Evolutionary conservation across 2,888 invertebrate species (phyloP).

Genomic region (Auanema sp.): DNA sequence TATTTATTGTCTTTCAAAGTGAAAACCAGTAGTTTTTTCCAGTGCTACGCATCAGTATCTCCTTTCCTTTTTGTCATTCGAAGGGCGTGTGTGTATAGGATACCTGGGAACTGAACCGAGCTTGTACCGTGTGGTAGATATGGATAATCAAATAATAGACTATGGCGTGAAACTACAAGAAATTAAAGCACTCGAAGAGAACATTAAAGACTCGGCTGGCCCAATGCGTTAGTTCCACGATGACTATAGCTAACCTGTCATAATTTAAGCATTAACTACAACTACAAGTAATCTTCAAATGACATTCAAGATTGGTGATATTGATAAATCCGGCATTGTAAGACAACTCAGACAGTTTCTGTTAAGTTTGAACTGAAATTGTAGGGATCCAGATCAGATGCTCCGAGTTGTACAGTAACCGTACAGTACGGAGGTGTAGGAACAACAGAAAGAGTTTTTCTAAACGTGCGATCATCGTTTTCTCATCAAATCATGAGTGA

Average conservation of each 20-base stretch:
- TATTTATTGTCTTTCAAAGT: background rate
- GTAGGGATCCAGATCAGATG: background rate
- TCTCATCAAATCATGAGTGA: background rate
- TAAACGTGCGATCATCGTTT: background rate
- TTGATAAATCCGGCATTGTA: too few relatives aligned
- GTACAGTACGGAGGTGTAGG: background rate
- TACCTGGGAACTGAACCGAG: conserved; percentile 44
- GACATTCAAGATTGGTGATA: too few relatives aligned
- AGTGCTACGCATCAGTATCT: conserved; percentile 30
- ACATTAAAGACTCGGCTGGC: conserved; percentile 19
- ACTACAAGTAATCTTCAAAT: too few relatives aligned
- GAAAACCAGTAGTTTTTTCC: conserved; percentile 4
- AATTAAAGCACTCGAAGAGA: conserved; percentile 21
- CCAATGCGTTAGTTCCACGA: too few relatives aligned
- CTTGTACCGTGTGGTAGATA: conserved; percentile 23
- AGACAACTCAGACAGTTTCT: too few relatives aligned
- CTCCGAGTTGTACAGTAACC: background rate
- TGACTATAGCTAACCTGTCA: background rate
- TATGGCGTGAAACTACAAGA: conserved; percentile 20
- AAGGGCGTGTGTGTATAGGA: conserved; percentile 31
- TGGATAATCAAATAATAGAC: conserved; percentile 22
- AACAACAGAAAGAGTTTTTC: background rate
- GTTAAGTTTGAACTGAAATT: too few relatives aligned
- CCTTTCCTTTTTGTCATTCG: conserved; percentile 21
- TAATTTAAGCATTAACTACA: background rate